A percentile compares a stretch with the other conserved stretches of the same genome.
These are phyloP conservation scores for Argyresthia albistria DNA, from an alignment of 2,888 invertebrate genomes.

Conservation along the genomic window DNA sequence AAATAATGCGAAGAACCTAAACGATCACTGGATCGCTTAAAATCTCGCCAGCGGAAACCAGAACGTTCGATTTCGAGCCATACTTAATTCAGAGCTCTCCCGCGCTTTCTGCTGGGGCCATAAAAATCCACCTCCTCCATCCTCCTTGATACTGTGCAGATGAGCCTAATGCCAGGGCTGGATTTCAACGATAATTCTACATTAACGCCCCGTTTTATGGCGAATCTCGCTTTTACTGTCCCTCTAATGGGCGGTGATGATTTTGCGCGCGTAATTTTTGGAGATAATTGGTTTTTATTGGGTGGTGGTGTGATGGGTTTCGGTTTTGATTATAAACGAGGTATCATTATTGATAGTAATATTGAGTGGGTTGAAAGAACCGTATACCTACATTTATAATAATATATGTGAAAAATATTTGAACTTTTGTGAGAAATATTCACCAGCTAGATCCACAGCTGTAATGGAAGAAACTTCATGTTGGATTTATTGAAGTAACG, in stretches of 20 bases:
- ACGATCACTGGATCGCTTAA: conserved; percentile 20
- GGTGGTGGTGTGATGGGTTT: too few species aligned
- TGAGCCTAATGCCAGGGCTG: conserved; percentile 52
- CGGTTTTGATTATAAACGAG: too few species aligned
- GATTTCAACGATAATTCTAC: conserved; percentile 47
- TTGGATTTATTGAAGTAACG: too few species aligned
- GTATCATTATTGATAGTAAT: too few species aligned
- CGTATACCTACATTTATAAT: too few species aligned
- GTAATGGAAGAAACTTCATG: too few species aligned
- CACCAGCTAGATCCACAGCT: too few species aligned
- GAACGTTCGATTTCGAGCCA: conserved; percentile 41
- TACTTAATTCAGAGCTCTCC: not conserved
- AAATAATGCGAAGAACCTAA: too few species aligned
- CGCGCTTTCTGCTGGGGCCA: conserved; percentile 23
- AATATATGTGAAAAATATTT: too few species aligned
- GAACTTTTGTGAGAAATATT: too few species aligned
- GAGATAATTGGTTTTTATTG: too few species aligned
- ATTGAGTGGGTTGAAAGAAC: too few species aligned
- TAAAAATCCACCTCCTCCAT: conserved; percentile 50
- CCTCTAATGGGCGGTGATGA: conserved; percentile 58
- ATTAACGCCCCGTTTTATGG: conserved; percentile 63
- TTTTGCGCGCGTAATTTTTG: conserved; percentile 17
- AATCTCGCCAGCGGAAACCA: conserved; percentile 48
- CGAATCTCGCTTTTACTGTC: conserved; percentile 60
- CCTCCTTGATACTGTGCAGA: conserved; percentile 60